These are phyloP conservation scores for Emydocephalus ijimae DNA, from an alignment of 2,113 vertebrate species.

Conservation along the genomic window DNA sequence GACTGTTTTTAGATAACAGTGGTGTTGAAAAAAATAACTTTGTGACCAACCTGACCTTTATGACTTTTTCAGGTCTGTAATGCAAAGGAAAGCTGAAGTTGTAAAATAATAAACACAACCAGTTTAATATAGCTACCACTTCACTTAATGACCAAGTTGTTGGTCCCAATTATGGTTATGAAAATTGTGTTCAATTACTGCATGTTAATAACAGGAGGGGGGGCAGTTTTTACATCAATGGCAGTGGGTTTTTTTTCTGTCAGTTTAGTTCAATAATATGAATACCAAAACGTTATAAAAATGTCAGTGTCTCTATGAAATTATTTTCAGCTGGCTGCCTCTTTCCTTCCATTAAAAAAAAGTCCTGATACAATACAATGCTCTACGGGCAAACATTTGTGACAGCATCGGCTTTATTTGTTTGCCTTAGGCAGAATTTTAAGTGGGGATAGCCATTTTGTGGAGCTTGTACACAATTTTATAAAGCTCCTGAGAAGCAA, in stretches of 20 bases:
- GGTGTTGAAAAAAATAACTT: neutral
- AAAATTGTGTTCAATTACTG: neutral
- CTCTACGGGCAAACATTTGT: slow-evolving; percentile 11
- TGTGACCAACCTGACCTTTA: neutral
- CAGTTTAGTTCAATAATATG: slow-evolving; percentile 16
- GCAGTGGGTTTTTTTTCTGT: slow-evolving; percentile 11
- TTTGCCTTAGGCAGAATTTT: neutral
- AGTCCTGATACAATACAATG: neutral
- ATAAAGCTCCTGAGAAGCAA: neutral
- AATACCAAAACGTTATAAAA: slow-evolving; percentile 30
- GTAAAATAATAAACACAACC: neutral
- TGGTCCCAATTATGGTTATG: neutral
- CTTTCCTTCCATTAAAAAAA: neutral
- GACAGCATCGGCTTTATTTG: slow-evolving; percentile 13
- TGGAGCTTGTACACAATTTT: neutral
- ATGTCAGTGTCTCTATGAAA: neutral
- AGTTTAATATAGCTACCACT: neutral
- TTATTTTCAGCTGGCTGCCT: neutral
- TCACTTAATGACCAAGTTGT: neutral
- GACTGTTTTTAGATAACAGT: neutral
- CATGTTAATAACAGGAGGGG: neutral
- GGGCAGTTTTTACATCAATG: slow-evolving; percentile 18
- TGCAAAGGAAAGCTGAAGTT: neutral
- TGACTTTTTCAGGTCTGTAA: neutral
- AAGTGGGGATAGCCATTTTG: neutral